A percentile compares a stretch with the other conserved stretches of the same genome.
phyloP scores from a whole-genome alignment of 2,113 vertebrate species.

The Progne subis region DNA sequence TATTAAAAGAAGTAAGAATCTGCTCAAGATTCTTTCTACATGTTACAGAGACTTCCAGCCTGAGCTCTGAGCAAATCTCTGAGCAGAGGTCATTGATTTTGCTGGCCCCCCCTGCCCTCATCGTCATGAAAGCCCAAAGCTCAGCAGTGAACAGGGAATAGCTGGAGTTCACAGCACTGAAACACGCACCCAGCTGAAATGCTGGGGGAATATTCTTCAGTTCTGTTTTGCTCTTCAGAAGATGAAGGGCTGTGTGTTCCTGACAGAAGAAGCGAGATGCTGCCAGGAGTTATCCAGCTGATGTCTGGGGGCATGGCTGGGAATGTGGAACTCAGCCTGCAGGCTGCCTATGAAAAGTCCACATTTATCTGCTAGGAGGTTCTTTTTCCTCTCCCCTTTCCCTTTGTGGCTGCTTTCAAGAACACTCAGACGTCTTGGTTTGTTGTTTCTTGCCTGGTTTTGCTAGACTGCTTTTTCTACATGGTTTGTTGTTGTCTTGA shows the following conservation, averaged over 20 bases:
- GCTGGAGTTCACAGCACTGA: neutral
- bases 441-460: neutral
- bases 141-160: neutral
- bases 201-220: neutral
- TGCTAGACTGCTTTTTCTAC: neutral
- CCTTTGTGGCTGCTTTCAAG: neutral
- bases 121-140: neutral
- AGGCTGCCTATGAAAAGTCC: neutral
- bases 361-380: neutral
- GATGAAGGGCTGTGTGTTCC: slow-evolving; percentile 23
- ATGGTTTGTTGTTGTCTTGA: neutral
- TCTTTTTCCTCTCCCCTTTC: neutral
- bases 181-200: neutral
- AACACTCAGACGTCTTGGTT: neutral
- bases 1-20: neutral
- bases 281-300: slow-evolving; percentile 8
- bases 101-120: neutral
- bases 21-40: neutral
- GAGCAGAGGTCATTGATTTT: neutral
- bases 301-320: slow-evolving; percentile 4
- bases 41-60: neutral
- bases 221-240: slow-evolving; percentile 3
- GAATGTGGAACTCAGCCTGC: neutral
- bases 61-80: neutral
- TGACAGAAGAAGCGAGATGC: neutral